A percentile compares a stretch with the other conserved stretches of the same genome.
phyloP scores from a whole-genome alignment of 1,140 invertebrate species.

The Dryas iulia region DNA sequence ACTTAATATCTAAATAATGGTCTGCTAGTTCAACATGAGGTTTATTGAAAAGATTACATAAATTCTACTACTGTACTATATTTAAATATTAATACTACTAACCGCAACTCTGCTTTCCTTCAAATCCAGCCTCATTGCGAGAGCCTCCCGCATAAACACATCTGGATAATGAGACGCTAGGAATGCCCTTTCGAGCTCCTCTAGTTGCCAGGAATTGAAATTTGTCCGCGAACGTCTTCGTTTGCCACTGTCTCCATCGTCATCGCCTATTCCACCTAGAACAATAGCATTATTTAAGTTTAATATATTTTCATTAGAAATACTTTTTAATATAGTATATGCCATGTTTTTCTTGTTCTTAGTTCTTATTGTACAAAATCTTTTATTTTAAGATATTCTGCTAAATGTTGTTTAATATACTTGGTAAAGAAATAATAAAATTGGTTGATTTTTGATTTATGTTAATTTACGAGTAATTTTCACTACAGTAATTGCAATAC shows the following conservation, averaged over 20 bases:
- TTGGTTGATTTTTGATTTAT: no score
- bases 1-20: no score
- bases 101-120: conserved; percentile 99
- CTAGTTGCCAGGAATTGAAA: conserved; percentile 99
- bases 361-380: no score
- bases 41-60: no score
- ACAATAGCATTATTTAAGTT: neutral
- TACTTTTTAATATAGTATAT: no score
- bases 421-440: no score
- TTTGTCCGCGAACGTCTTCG: conserved; percentile 96
- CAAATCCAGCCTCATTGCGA: conserved; percentile 96
- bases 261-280: conserved; percentile 80
- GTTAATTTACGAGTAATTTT: no score
- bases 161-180: conserved; percentile 98
- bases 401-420: no score
- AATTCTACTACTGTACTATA: neutral
- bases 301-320: neutral
- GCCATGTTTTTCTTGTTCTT: no score
- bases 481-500: no score
- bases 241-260: conserved; percentile 87
- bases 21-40: no score
- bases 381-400: no score
- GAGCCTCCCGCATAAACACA: conserved; percentile 98
- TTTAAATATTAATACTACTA: conserved; percentile 71
- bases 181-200: conserved; percentile 98